phyloP scores from a whole-genome alignment of 2,113 vertebrate species.

The Catagonus wagneri region DNA sequence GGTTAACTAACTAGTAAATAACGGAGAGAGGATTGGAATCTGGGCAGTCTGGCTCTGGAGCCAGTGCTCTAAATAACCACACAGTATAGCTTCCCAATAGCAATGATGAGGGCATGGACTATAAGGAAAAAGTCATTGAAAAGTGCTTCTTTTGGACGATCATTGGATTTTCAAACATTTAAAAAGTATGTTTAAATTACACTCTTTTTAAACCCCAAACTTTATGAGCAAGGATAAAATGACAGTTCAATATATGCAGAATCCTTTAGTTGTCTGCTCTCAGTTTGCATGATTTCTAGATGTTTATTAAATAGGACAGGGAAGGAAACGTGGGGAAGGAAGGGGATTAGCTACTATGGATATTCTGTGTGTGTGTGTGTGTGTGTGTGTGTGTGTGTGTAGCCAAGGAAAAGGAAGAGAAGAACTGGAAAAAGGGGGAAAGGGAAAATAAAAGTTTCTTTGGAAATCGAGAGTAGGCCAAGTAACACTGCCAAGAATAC shows the following conservation, averaged over 20 bases:
- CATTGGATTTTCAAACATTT: not conserved
- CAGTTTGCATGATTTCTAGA: not conserved
- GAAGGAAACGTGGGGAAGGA: not conserved
- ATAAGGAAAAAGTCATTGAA: not conserved
- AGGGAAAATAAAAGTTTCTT: not conserved
- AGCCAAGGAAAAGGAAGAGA: not conserved
- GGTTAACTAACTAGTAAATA: not conserved
- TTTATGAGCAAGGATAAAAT: not conserved
- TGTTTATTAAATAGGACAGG: not conserved
- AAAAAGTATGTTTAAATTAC: constrained; percentile 20
- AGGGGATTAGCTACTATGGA: not conserved
- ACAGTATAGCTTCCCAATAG: not conserved
- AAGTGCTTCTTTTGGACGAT: not conserved
- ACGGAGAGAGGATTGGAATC: not conserved
- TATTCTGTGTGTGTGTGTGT: not conserved
- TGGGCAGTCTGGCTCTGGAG: not conserved
- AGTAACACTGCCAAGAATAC: not conserved
- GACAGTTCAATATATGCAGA: not conserved
- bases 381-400: not conserved
- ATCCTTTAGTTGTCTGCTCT: not conserved
- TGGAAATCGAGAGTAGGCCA: not conserved
- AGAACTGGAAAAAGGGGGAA: not conserved
- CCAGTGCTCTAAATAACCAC: not conserved
- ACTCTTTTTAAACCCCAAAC: not conserved
- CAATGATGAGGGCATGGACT: not conserved